A percentile compares a stretch with the other conserved stretches of the same genome.
Evolutionary conservation across 2,113 vertebrate genomes (phyloP).

Genomic region (Cheirogaleus medius): DNA sequence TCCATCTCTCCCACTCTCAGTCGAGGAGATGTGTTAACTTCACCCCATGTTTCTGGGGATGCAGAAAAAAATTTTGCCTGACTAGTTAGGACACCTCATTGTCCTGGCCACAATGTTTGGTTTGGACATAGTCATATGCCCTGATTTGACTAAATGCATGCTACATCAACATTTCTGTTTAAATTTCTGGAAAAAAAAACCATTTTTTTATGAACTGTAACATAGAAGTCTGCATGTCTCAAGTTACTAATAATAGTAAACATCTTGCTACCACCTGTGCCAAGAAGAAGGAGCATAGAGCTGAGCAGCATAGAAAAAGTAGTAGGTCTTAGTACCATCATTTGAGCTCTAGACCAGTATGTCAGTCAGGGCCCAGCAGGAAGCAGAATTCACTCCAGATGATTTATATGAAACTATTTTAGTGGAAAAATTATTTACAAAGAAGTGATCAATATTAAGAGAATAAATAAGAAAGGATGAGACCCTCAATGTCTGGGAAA

Average conservation of each 20-base stretch:
- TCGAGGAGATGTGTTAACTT: background rate
- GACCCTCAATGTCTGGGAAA: background rate
- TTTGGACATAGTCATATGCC: background rate
- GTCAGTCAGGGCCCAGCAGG: background rate
- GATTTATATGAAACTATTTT: background rate
- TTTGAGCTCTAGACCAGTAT: background rate
- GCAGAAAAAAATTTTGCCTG: background rate
- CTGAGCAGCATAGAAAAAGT: background rate
- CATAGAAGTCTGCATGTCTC: background rate
- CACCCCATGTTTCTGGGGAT: fast-evolving
- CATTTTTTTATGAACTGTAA: background rate
- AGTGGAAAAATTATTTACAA: background rate
- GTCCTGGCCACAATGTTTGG: background rate
- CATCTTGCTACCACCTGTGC: background rate
- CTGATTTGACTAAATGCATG: background rate
- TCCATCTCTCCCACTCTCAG: background rate
- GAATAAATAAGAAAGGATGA: background rate
- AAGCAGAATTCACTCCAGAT: background rate
- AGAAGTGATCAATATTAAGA: background rate
- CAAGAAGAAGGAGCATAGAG: background rate
- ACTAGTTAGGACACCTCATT: background rate
- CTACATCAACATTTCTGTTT: background rate
- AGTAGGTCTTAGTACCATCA: background rate
- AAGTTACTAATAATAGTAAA: background rate
- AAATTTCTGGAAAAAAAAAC: background rate